phyloP scores from a whole-genome alignment of 2,113 vertebrate species.

The Hydropotes inermis region DNA sequence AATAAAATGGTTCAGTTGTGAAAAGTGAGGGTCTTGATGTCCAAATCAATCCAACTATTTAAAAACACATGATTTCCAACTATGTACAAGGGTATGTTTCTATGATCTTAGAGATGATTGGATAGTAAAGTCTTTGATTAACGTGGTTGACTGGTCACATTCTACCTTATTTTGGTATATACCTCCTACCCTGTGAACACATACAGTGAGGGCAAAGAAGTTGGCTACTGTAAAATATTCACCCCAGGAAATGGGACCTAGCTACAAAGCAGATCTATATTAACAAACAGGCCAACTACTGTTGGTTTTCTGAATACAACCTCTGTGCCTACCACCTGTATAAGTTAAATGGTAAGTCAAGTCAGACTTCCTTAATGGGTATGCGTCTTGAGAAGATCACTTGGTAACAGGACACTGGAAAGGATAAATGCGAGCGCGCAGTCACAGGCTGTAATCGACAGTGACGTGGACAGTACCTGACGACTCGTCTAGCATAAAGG shows the following conservation, averaged over 20 bases:
- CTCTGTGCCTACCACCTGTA: not conserved
- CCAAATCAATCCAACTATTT: not conserved
- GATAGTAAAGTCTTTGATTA: not conserved
- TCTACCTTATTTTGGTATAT: not conserved
- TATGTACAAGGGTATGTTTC: not conserved
- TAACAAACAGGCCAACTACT: not conserved
- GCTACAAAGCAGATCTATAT: not conserved
- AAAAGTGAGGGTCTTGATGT: not conserved
- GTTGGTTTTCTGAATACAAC: not conserved
- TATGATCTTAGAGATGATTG: not conserved
- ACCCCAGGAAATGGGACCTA: not conserved
- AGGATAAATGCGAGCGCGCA: not conserved
- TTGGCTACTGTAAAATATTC: no score
- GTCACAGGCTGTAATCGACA: not conserved
- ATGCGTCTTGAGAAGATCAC: not conserved
- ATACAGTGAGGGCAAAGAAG: not conserved
- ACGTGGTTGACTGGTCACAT: not conserved
- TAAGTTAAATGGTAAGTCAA: not conserved
- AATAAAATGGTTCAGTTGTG: not conserved
- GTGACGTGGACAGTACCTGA: slow-evolving; percentile 84
- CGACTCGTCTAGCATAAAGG: slow-evolving; percentile 85
- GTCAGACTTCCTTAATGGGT: not conserved
- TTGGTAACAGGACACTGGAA: not conserved
- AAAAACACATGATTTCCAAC: not conserved
- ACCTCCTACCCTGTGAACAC: not conserved